Evolutionary conservation across 2,888 invertebrate genomes (phyloP).

Genomic region (Drosophila rubida): DNA sequence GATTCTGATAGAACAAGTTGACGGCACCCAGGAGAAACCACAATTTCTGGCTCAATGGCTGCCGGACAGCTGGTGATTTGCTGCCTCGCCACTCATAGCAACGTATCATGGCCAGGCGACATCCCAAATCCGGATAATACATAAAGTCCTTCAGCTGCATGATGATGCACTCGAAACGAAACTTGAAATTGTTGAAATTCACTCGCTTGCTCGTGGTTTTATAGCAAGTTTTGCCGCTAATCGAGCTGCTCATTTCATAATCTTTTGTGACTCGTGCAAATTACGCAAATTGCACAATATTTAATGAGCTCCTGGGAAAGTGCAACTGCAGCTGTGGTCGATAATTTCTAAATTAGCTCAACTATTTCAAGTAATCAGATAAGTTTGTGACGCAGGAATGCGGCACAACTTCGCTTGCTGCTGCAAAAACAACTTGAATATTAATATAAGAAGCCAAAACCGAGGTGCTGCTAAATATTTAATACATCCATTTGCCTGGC

Average conservation of each 20-base stretch:
- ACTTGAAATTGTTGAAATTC: not conserved
- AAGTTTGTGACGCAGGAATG: not conserved
- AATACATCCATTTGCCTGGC: conserved; percentile 52
- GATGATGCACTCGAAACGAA: not conserved
- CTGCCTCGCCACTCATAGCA: conserved; percentile 58
- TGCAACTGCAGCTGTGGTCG: conserved; percentile 10
- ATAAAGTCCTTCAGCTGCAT: conserved; percentile 71
- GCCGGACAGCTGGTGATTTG: not conserved
- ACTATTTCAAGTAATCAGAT: not conserved
- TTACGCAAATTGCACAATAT: conserved; percentile 16
- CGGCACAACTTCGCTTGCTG: conserved; percentile 15
- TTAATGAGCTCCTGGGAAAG: conserved; percentile 48
- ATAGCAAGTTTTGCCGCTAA: conserved; percentile 22
- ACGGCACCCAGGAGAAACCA: conserved; percentile 58
- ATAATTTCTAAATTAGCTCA: not conserved
- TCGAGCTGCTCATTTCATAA: conserved; percentile 32
- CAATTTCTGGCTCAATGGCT: conserved; percentile 9
- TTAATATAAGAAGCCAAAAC: conserved; percentile 48
- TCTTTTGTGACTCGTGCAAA: conserved; percentile 21
- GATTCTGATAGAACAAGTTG: conserved; percentile 70
- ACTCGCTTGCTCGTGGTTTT: conserved; percentile 9
- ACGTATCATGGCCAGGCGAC: conserved; percentile 55
- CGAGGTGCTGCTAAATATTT: conserved; percentile 54
- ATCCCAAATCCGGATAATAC: conserved; percentile 71
- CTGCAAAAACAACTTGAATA: conserved; percentile 48